Conservation (phyloP, 2,113 vertebrate species). For the Thamnophis sirtalis region DNA sequence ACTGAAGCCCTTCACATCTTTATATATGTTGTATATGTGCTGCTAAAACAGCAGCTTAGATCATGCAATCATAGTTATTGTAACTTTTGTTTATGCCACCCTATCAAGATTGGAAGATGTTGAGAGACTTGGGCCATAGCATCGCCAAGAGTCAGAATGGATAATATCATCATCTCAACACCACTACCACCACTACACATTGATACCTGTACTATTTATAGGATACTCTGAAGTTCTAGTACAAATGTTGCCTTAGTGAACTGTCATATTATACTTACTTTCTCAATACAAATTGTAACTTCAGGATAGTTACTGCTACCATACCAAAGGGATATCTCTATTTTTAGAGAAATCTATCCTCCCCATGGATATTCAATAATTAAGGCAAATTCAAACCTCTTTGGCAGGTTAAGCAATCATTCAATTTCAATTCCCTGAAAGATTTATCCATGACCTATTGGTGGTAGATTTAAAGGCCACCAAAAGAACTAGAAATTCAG, state of each 20-base stretch:
- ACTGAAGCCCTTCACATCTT: neutral
- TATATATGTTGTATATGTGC: neutral
- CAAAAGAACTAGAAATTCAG: neutral
- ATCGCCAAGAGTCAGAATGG: too few relatives aligned
- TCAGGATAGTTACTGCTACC: neutral
- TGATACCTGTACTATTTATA: neutral
- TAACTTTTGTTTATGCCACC: too few relatives aligned
- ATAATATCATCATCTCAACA: too few relatives aligned
- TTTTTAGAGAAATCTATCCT: neutral
- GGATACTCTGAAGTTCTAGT: neutral
- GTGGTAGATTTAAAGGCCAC: neutral
- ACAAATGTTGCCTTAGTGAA: neutral
- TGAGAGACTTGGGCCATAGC: too few relatives aligned
- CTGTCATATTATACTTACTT: neutral
- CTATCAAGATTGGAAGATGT: too few relatives aligned
- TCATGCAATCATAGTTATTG: too few relatives aligned
- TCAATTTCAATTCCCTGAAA: neutral
- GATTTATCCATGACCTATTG: neutral
- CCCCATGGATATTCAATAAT: neutral
- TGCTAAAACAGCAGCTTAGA: too few relatives aligned
- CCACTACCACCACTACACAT: neutral
- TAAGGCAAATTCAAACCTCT: neutral
- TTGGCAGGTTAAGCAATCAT: too few relatives aligned
- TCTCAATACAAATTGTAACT: neutral
- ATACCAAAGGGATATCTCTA: neutral